phyloP scores from a whole-genome alignment of 37 sponge, comb jelly and placozoan species.

The Diacarnus erythraeanus region DNA sequence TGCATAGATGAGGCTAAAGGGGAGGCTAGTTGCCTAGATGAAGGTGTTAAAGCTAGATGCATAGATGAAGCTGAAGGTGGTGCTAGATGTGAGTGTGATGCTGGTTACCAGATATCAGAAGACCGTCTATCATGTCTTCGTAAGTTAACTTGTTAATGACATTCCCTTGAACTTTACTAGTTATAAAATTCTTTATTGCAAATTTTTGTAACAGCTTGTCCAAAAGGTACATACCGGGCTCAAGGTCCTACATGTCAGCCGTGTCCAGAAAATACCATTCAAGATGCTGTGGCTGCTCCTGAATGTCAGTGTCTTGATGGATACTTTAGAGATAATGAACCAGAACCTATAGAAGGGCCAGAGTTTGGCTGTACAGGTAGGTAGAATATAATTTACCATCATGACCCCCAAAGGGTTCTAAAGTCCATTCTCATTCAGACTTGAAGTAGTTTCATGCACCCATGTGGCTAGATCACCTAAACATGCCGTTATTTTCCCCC shows the following conservation, averaged over 20 bases:
- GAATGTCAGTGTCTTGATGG: not conserved
- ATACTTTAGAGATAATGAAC: not conserved
- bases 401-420: no score
- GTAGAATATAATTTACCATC: not conserved
- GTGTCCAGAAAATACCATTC: not conserved
- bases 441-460: no score
- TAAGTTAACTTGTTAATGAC: no score
- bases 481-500: no score
- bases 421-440: no score
- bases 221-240: not conserved
- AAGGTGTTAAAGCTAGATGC: not conserved
- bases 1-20: not conserved
- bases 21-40: not conserved
- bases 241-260: not conserved
- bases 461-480: no score
- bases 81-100: slow-evolving; percentile 6
- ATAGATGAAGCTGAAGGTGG: not conserved
- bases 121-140: not conserved
- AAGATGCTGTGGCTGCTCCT: not conserved
- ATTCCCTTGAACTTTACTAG: not conserved
- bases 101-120: not conserved
- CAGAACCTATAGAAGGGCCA: not conserved
- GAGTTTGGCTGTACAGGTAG: not conserved
- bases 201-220: not conserved
- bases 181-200: not conserved